Percentiles rank a stretch among this genome's conserved stretches.
Evolutionary conservation across 2,113 vertebrate genomes (phyloP).

Genomic region (Agelaius phoeniceus): DNA sequence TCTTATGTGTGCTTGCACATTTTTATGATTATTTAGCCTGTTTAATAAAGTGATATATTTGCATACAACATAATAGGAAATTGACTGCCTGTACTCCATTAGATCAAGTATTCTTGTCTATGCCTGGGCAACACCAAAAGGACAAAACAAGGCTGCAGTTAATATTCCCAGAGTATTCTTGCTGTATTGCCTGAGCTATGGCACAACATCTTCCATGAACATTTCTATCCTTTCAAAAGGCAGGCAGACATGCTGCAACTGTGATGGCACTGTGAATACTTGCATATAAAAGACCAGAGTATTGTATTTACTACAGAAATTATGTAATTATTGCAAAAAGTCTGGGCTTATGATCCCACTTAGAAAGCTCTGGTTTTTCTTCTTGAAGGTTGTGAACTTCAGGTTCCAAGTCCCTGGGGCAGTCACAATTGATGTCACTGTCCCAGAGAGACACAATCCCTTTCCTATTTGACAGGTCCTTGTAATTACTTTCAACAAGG

Average conservation of each 20-base stretch:
- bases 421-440: neutral
- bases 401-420: neutral
- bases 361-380: neutral
- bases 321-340: neutral
- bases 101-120: neutral
- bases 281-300: neutral
- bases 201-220: neutral
- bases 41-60: neutral
- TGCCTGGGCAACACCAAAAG: neutral
- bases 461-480: neutral
- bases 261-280: neutral
- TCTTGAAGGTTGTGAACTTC: neutral
- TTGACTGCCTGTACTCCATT: neutral
- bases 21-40: neutral
- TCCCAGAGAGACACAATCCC: neutral
- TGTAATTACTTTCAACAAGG: neutral
- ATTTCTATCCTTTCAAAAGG: neutral
- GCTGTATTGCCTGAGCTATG: neutral
- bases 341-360: neutral
- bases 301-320: neutral
- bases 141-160: neutral
- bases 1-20: neutral
- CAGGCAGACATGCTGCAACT: neutral
- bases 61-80: neutral
- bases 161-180: neutral